A percentile compares a stretch with the other conserved stretches of the same genome.
Conservation (phyloP, 2,113 vertebrate genomes). For the Rafetus swinhoei region DNA sequence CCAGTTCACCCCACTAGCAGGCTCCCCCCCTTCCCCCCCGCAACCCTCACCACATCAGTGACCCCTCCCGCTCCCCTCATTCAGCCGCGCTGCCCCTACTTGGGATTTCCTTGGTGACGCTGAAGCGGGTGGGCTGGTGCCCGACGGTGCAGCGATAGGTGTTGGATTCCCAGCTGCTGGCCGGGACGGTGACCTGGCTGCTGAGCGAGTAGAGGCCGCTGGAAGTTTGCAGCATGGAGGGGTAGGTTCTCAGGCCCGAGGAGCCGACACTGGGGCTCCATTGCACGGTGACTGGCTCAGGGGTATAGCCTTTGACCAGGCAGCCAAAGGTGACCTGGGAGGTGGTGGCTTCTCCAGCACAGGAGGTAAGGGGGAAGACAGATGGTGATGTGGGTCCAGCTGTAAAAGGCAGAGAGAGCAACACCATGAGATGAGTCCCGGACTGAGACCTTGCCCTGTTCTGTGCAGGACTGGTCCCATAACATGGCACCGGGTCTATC, state of each 20-base stretch:
- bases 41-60: not conserved
- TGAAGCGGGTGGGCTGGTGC: rapidly evolving
- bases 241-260: not conserved
- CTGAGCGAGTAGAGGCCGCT: not conserved
- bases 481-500: too few species aligned
- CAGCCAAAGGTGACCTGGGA: conserved; percentile 18
- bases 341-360: rapidly evolving
- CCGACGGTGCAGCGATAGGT: conserved; percentile 17
- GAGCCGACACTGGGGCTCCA: conserved; percentile 24
- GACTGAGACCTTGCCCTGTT: not conserved
- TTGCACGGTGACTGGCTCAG: not conserved
- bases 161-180: not conserved
- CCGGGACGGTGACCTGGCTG: not conserved
- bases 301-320: conserved; percentile 52
- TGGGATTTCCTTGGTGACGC: rapidly evolving
- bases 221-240: rapidly evolving
- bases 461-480: too few species aligned
- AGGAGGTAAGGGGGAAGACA: conserved; percentile 40
- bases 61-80: not conserved
- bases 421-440: not conserved
- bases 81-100: not conserved
- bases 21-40: too few species aligned
- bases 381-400: not conserved
- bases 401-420: not conserved
- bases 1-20: rapidly evolving